Base-by-base conservation (phyloP, 2,888 invertebrate genomes). In the Sesamia inferens region DNA sequence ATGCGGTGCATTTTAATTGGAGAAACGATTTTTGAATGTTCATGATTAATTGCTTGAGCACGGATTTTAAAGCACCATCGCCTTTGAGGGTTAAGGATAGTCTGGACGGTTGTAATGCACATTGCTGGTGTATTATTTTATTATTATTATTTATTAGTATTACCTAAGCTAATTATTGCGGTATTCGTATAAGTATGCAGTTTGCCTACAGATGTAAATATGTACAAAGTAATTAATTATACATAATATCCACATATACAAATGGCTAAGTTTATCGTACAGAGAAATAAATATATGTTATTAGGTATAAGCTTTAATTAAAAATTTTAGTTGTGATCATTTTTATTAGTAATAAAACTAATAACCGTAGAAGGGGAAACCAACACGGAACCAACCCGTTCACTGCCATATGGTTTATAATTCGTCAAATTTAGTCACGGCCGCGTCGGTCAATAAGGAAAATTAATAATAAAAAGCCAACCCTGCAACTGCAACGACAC, bases 1-100 rank as follows among this genome's bases (percentile, higher is more conserved):
- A 92, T 92, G 93, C 92, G 93, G 93, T 95, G 96, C 95, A 95
- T 96, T 94, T 93, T 96, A 96, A 96, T 96, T 95, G 96, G 94
- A 92, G 90, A 92, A 93, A 91, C 92, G 90, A 92, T 92, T 92
- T 85, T 89, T 89, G 91, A 90, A 79, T 85, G 68, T 65, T 67
- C 61, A 51, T 74, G 72, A 85, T 81, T 80, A 77, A 82, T 84
- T 80, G 73, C 69, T 68, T 64, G 65, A 76, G 48, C 8, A 44
- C 59, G 55, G 51, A 70, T 63, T 79, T 59, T n/a, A 61, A 57
- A 61, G 19, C 44, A 55, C 68, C 22, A 5, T 48, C 42, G 66
- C 63, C 11, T 76, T 76, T 76, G 62, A 66, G 84, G 66, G 81
- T 82, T 84, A 67, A 42, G 31, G 16, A 22, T 51, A 79, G 8